Base-by-base conservation (phyloP, 2,113 vertebrate species). In the Colistium nudipinnis region DNA sequence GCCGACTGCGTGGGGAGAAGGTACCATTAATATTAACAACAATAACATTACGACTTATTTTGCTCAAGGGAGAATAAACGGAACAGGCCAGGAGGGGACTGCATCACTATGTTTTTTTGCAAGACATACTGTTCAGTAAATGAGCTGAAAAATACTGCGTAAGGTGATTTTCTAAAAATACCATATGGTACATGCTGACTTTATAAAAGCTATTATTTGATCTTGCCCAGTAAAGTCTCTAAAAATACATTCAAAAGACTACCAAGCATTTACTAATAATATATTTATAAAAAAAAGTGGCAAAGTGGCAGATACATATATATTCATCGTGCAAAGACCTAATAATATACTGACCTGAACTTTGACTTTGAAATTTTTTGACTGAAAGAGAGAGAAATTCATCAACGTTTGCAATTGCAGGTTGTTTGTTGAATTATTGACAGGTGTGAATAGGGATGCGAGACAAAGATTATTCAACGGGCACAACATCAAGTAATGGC, bases 301-400 rank as follows among this genome's bases (percentile, higher is more conserved):
- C 30, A 52, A 6, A 31, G 22, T 44, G 66, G 64, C 27, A 75
- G 51, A 2, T 20, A 47, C 45, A n/a, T 48, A 41, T 0, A 65
- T 17, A 67, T 27, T 45, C 43, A 62, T 9, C 47, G 49, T 49
- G 39, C 33, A 70, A 33, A 75, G 47, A 53, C n/a, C 31, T 41
- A 62, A 17, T 83, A 16, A 82, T 72, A 86, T 87, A 97, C 97
- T 96, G 74, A 98, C 98, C 98, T 98, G 96, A 96, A 97, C 87
- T 98, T 99, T 88, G 98, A 98, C 92, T 99, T 99, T 54, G 96
- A 96, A 90, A 99, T 97, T 88, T 96, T 95, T 92, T 96, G 95
- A 94, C 98, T 99, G 91, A 76, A 95, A 95, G 65, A 81, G 39
- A 82, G 61, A 83, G 47, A 67, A 80, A 81, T n/a, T 56, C 36